phyloP scores from a whole-genome alignment of 2,797 vertebrate species.

The Arrhamphus sclerolepis region DNA sequence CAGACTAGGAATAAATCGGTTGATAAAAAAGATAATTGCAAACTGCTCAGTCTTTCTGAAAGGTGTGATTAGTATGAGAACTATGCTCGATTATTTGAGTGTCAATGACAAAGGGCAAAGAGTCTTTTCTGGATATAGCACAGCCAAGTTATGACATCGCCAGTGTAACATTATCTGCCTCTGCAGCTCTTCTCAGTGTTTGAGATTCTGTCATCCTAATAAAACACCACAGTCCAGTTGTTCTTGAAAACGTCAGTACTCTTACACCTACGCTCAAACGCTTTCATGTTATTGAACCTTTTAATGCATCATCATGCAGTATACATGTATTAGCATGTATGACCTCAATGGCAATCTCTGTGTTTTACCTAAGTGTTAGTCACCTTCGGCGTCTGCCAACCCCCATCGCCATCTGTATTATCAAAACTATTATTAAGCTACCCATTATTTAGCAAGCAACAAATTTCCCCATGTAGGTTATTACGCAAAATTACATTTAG shows the following conservation, averaged over 20 bases:
- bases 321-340: not conserved
- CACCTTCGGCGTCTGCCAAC: slow-evolving; percentile 14
- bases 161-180: not conserved
- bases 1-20: slow-evolving; percentile 3
- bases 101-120: not conserved
- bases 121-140: slow-evolving; percentile 1
- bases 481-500: slow-evolving; percentile 9
- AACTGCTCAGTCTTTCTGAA: not conserved
- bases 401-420: slow-evolving; percentile 9
- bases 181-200: not conserved
- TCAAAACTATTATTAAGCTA: slow-evolving; percentile 12
- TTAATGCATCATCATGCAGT: too few species aligned
- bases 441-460: slow-evolving; percentile 12
- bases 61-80: not conserved
- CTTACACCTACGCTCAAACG: too few species aligned
- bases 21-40: not conserved
- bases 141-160: not conserved
- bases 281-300: too few species aligned
- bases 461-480: slow-evolving; percentile 6
- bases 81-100: too few species aligned
- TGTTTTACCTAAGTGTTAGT: not conserved
- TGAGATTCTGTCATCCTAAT: not conserved
- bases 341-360: slow-evolving; percentile 1
- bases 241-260: not conserved
- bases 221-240: not conserved